Base-by-base conservation (phyloP, 2,888 invertebrate species). In the Bhutanitis thaidina region DNA sequence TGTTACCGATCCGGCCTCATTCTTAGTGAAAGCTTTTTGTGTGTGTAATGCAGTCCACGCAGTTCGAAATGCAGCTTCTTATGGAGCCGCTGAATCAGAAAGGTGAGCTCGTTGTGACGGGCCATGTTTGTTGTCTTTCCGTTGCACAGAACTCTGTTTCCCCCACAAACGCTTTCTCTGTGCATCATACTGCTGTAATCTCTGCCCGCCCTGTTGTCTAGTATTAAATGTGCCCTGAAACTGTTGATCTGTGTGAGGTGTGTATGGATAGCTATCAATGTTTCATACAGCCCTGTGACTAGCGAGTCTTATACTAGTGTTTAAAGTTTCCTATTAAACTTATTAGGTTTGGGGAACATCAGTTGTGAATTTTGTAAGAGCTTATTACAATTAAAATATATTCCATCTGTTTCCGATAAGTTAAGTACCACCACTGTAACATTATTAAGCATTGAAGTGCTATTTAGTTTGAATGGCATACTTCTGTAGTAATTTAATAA, bases 1-100 rank as follows among this genome's bases (percentile, higher is more conserved):
- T 8, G 52, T 52, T 41, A 41, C 46, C 15, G 35, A 52, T 41
- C 52, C 46, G 68, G 73, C 75, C 71, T 76, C 75, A 71, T 81
- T 76, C 77, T 71, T 84, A 84, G 85, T 78, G 67, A 75, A 78
- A 74, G 80, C 84, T 86, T 87, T 86, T 80, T 80, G 73, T 85
- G 79, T 85, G 68, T 77, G 71, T 60, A 62, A 85, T 84, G 84
- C 82, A 76, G 78, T 72, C 77, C 68, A 69, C 68, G 62, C 79
- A 73, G 74, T 65, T 69, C 69, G 74, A 71, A 61, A 82, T 79
- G 81, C 85, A 82, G 79, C 70, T 69, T 68, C 63, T 78, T 62
- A 67, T 77, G 77, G 87, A 87, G 78, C 76, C 84, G 64, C 72
- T 83, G 70, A 77, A 74, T 73, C 73, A 71, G 77, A 87, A 86